Percentiles rank a stretch among this genome's conserved stretches.
Evolutionary conservation across 2,113 vertebrate species (phyloP).

Genomic region (Seriola quinqueradiata): DNA sequence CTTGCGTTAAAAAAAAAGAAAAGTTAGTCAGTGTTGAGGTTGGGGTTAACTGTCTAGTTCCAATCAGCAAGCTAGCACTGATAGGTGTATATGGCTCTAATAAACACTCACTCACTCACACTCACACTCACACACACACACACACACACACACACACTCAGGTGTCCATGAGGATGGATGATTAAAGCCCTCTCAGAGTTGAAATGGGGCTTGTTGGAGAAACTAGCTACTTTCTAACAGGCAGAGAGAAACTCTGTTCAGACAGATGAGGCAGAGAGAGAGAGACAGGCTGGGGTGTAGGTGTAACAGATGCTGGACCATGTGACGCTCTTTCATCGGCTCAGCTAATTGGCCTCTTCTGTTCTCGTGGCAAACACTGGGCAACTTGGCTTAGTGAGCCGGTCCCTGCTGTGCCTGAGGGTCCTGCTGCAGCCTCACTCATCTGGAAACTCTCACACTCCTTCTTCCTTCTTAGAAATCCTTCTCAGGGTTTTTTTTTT

Average conservation of each 20-base stretch:
- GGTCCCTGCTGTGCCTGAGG: neutral
- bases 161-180: slow-evolving; percentile 5
- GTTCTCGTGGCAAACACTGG: slow-evolving; percentile 29
- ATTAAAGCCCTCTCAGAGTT: slow-evolving; percentile 23
- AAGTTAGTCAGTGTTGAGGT: too few species aligned
- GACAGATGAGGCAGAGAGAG: slow-evolving; percentile 5
- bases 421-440: neutral
- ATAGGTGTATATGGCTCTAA: too few species aligned
- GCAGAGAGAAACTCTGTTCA: slow-evolving; percentile 16
- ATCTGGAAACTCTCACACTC: neutral
- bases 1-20: too few species aligned
- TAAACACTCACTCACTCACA: neutral
- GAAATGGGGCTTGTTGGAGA: neutral
- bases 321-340: slow-evolving; percentile 19
- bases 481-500: too few species aligned
- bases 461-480: neutral
- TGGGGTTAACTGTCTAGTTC: too few species aligned
- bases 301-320: slow-evolving; percentile 36
- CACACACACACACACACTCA: neutral
- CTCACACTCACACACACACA: neutral
- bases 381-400: neutral
- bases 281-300: neutral
- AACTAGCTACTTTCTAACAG: neutral
- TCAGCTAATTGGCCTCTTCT: slow-evolving; percentile 29
- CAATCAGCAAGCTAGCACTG: too few species aligned